Percentiles rank a stretch among this genome's conserved stretches.
Evolutionary conservation across 1,140 invertebrate genomes (phyloP).

Genomic region (Caligus rogercresseyi): DNA sequence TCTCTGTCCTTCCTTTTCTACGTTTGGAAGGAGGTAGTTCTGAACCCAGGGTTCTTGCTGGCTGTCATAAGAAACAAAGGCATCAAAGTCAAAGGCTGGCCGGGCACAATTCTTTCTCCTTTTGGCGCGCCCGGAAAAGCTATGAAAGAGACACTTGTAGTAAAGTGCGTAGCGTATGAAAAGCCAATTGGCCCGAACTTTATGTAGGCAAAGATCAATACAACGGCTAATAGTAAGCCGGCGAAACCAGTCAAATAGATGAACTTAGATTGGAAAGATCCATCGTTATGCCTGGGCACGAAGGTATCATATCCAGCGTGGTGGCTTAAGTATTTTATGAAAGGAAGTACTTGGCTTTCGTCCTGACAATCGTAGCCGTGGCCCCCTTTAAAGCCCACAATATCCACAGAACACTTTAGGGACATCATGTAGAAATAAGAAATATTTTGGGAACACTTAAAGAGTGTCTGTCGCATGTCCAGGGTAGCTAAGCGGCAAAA

Average conservation of each 20-base stretch:
- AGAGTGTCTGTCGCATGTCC: background rate
- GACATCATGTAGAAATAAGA: background rate
- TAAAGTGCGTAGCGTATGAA: background rate
- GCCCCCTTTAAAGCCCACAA: background rate
- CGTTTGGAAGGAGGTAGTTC: background rate
- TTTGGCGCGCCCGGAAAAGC: too few relatives aligned
- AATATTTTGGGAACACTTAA: background rate
- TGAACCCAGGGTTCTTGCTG: background rate
- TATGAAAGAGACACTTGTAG: background rate
- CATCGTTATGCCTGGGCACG: background rate
- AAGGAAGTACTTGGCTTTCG: background rate
- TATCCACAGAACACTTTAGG: background rate
- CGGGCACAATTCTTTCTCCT: too few relatives aligned
- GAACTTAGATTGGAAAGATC: background rate
- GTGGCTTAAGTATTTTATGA: background rate
- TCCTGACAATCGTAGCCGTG: background rate
- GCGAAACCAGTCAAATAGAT: background rate
- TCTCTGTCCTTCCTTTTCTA: background rate
- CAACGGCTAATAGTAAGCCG: background rate
- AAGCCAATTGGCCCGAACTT: background rate
- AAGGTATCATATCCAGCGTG: background rate
- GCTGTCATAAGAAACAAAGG: conserved; percentile 8
- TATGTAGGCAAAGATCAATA: background rate
- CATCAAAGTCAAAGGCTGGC: conserved; percentile 2
- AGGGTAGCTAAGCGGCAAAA: background rate